Conservation (phyloP, 2,113 vertebrate genomes). For the Cochlearius cochlearius region DNA sequence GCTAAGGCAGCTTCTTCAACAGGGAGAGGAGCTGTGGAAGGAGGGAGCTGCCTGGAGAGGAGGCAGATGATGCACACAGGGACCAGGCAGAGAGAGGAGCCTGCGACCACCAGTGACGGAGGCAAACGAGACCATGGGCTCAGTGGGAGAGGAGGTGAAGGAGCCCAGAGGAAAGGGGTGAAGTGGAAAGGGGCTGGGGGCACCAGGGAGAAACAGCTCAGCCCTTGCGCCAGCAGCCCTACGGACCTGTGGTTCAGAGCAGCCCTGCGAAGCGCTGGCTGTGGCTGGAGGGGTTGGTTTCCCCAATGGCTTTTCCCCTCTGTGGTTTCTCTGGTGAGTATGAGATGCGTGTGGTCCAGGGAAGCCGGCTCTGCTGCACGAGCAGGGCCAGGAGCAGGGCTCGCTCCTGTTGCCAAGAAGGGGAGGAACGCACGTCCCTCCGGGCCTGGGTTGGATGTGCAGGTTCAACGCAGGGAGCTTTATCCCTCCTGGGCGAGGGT, state of each 20-base stretch:
- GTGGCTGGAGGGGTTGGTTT: neutral
- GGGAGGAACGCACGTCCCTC: rapidly evolving
- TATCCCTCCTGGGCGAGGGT: neutral
- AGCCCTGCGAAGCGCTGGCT: rapidly evolving
- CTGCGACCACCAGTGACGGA: neutral
- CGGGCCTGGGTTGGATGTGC: rapidly evolving
- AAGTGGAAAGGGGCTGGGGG: neutral
- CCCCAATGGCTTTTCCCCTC: neutral
- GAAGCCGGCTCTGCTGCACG: neutral
- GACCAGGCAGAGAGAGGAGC: neutral
- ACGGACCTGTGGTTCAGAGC: neutral
- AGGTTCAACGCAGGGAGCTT: rapidly evolving
- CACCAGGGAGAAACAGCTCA: neutral
- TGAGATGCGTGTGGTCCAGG: rapidly evolving
- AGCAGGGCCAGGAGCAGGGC: neutral
- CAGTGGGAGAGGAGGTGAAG: neutral
- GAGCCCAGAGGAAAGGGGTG: neutral
- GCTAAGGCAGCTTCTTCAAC: conserved; percentile 11
- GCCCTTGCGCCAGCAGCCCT: neutral
- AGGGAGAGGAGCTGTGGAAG: conserved; percentile 4
- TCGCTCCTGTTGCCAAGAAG: rapidly evolving
- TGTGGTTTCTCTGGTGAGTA: neutral
- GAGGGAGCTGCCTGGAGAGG: conserved; percentile 7
- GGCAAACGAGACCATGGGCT: rapidly evolving
- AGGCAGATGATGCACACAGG: neutral